Evolutionary conservation across 2,113 vertebrate genomes (phyloP).

Genomic region (Henicopernis longicauda): DNA sequence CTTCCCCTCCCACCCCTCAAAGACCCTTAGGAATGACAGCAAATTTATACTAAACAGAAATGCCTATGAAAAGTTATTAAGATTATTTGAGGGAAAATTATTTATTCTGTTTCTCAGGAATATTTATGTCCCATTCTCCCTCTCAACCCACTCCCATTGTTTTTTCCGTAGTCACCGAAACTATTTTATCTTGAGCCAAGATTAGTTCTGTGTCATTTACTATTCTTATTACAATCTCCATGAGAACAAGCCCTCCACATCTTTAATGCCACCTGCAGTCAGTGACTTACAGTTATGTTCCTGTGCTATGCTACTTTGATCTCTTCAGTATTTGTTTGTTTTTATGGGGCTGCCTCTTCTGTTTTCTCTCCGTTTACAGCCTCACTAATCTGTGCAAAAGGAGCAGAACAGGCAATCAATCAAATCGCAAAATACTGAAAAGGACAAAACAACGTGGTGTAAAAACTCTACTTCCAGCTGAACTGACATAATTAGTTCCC

Average conservation of each 20-base stretch:
- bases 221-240: neutral
- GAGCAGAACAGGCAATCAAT: neutral
- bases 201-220: constrained; percentile 7
- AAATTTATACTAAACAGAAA: neutral
- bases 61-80: neutral
- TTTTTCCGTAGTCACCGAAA: neutral
- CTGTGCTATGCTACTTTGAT: neutral
- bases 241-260: neutral
- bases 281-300: constrained; percentile 17
- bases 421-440: neutral
- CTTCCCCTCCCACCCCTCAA: neutral
- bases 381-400: neutral
- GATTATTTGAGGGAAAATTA: neutral
- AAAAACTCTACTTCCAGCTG: neutral
- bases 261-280: constrained; percentile 35
- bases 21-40: neutral
- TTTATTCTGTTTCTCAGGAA: neutral
- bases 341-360: constrained; percentile 38
- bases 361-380: neutral
- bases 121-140: neutral
- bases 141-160: neutral
- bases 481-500: constrained; percentile 15
- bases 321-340: neutral
- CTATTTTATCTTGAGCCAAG: neutral
- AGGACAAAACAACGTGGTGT: neutral